Evolutionary conservation across 1,140 invertebrate species (phyloP).

Genomic region (Drosophila parabipectinata): DNA sequence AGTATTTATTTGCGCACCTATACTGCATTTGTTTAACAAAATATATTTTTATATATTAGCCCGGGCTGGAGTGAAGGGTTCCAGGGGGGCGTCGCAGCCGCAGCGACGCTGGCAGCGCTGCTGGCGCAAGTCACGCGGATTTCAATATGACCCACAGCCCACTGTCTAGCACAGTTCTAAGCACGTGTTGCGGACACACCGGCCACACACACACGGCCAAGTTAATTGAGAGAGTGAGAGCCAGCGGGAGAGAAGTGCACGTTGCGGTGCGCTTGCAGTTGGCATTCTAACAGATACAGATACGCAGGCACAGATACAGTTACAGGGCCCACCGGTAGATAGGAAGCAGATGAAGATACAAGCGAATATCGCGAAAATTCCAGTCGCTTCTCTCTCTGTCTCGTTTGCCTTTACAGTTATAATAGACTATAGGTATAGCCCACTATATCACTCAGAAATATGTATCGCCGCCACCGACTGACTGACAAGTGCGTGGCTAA

Average conservation of each 20-base stretch:
- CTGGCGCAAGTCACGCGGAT: constrained; percentile 80
- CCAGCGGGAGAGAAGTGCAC: constrained; percentile 44
- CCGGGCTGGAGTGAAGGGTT: constrained; percentile 2
- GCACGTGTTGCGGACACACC: constrained; percentile 81
- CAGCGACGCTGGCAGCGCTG: constrained; percentile 25
- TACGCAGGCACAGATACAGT: constrained; percentile 25
- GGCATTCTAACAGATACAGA: constrained; percentile 53
- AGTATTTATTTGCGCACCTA: not conserved
- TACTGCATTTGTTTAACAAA: constrained; percentile 20
- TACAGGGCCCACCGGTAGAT: constrained; percentile 7
- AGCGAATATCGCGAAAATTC: constrained; percentile 31
- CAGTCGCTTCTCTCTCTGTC: constrained; percentile 23
- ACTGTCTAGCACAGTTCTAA: constrained; percentile 82
- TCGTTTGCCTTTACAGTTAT: constrained; percentile 8
- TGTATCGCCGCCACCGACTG: not conserved
- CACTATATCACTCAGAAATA: constrained; percentile 6
- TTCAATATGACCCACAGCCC: constrained; percentile 83
- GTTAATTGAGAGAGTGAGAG: constrained; percentile 37
- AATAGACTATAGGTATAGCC: not conserved
- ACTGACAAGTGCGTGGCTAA: constrained; percentile 35
- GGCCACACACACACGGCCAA: constrained; percentile 38
- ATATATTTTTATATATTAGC: constrained; percentile 26
- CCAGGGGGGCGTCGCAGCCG: not conserved
- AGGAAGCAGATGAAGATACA: not conserved
- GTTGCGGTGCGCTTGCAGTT: constrained; percentile 57